A percentile compares a stretch with the other conserved stretches of the same genome.
phyloP scores from a whole-genome alignment of 2,113 vertebrate species.

The Cryptoleucopteryx plumbea region DNA sequence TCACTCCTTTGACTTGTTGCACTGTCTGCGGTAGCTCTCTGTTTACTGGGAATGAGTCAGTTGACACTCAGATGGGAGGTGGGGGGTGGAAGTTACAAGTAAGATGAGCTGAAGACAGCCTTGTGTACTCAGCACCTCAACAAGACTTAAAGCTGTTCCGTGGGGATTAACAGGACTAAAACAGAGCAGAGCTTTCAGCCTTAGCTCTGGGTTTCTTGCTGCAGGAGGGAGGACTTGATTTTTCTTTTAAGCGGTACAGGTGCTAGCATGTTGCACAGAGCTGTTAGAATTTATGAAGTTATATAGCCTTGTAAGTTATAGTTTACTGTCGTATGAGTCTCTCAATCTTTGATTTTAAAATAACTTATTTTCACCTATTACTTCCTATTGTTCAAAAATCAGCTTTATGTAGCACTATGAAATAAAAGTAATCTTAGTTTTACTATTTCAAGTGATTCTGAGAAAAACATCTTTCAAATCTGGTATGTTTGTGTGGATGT shows the following conservation, averaged over 20 bases:
- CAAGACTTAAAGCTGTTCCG: background rate
- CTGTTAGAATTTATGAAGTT: background rate
- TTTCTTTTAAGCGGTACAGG: background rate
- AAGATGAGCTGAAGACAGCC: background rate
- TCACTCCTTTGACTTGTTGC: background rate
- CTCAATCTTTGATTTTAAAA: background rate
- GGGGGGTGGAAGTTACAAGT: background rate
- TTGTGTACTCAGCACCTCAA: background rate
- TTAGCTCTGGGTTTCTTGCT: background rate
- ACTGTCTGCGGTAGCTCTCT: background rate
- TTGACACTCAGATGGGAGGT: no score
- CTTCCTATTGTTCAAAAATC: background rate
- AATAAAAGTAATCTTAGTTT: background rate
- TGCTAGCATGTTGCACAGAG: background rate
- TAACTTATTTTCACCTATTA: background rate
- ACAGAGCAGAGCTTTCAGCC: background rate
- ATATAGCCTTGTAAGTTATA: background rate
- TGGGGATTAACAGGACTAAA: background rate
- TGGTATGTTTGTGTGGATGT: background rate
- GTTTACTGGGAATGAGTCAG: background rate
- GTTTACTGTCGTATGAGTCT: background rate
- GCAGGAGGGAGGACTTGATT: background rate
- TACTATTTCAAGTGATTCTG: background rate
- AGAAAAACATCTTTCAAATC: background rate
- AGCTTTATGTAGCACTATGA: background rate